Evolutionary conservation across 2,113 vertebrate species (phyloP), one percentile per base, ranked within the genome.

Genomic region (Mustelus asterias): DNA sequence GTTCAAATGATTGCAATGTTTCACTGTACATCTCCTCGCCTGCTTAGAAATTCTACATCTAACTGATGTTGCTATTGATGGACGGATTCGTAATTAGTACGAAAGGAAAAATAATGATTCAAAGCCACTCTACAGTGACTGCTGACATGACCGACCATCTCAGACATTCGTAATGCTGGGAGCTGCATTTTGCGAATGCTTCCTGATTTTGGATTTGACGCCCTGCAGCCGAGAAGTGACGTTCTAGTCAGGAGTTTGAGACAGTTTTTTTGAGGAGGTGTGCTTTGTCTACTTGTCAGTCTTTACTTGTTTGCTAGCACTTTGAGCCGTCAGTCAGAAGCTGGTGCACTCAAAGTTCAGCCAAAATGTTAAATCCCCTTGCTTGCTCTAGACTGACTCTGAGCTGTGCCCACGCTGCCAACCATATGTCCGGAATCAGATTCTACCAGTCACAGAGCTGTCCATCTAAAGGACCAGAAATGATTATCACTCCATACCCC

Each of bases 71-170:
- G 54, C 54, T 90, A 90, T 90, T 24, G 54, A 33, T 90, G 29
- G 26, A 26, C 86, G 33, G 54, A 14, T 60, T 90, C 9, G 88
- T 88, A 88, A 88, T 88, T 29, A 88, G 54, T 14, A 90, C 10
- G 29, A 60, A 90, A 90, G 48, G 88, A 58, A 60, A 90, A 58
- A 60, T 90, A 90, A 90, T 90, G 88, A 90, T 90, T 90, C 48
- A 88, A 60, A 16, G 26, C 13, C 88, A 41, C 37, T 83, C 80
- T 18, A 18, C 80, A 41, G n/a, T 41, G 37, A 18, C 37, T 83
- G 80, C 37, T 83, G 80, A 83, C 80, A 41, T 83, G 80, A 6
- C 54, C 88, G 60, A 58, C 26, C 13, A 54, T 58, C 22, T 54
- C 85, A 54, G 22, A 10, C n/a, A 18, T 41, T 20, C 80, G 20